Evolutionary conservation across 2,888 invertebrate genomes (phyloP), one percentile per base, ranked within the genome.

Genomic region (Aleiodes alternator): DNA sequence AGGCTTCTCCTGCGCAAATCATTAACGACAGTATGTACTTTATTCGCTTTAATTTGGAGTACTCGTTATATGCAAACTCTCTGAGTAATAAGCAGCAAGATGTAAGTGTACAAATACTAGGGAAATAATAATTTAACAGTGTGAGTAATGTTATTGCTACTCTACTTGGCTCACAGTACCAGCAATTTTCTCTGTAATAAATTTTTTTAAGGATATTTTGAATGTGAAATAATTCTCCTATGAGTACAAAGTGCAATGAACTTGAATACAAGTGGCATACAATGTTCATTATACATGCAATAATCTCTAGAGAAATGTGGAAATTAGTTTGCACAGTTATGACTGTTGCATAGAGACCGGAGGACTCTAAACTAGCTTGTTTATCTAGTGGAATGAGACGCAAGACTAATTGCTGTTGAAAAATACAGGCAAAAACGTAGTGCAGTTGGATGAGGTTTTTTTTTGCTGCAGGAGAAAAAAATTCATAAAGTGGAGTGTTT

Each of bases 401-500:
- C 9, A 51, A 59, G 57, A 38, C 69, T 73, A 73, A 73, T 73
- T 73, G 73, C 69, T 23, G 48, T 50, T 73, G 69, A 38, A 38
- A 69, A 34, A 73, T 66, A 73, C 56, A 55, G 34, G 11, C 1
- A 23, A 43, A 11, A 9, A 43, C 9, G 8, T 11, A 51, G 57
- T 69, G 16, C 53, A 12, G 12, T 50, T 14, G 34, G 34, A 73
- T 68, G 69, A 69, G 51, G 68, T 69, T 71, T 23, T 23, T 23
- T 23, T 23, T 59, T 57, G 16, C 29, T 51, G 14, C 11, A 50
- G 51, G 57, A 12, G 69, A 69, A 23, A 73, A 69, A 23, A 73
- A 57, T 73, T 69, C 16, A 50, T 66, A 29, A 31, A 29, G 29
- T 43, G 43, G 43, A 43, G 3, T 11, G 43, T 43, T 43, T 43